phyloP scores from a whole-genome alignment of 2,113 vertebrate species.

The Danionella cerebrum region DNA sequence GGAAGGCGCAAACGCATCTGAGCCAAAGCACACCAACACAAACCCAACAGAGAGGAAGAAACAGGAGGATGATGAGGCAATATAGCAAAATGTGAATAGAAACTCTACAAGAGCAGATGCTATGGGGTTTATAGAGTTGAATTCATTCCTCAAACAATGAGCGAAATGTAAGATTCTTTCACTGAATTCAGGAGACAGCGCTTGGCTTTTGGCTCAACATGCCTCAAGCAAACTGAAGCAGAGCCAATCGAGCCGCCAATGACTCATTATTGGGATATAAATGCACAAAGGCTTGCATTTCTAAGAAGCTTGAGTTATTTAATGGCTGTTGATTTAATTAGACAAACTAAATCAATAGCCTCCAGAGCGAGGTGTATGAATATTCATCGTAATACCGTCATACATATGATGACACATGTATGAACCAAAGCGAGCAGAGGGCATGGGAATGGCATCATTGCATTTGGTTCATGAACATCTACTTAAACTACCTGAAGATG shows the following conservation, averaged over 20 bases:
- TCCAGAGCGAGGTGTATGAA: neutral
- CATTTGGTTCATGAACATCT: too few species aligned
- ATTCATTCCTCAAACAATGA: constrained; percentile 42
- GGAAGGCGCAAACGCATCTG: constrained; percentile 98
- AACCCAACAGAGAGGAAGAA: constrained; percentile 52
- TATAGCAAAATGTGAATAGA: constrained; percentile 48
- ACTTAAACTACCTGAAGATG: too few species aligned
- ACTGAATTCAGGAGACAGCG: neutral
- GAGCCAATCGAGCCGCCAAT: neutral
- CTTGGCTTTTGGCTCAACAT: constrained; percentile 4
- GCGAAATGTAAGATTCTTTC: constrained; percentile 38
- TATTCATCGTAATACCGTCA: too few species aligned
- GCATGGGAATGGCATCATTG: too few species aligned
- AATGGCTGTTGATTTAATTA: neutral
- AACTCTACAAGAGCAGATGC: constrained; percentile 47
- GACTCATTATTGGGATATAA: neutral
- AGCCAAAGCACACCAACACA: constrained; percentile 47
- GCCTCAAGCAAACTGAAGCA: neutral
- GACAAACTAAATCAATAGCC: neutral
- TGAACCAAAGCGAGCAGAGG: too few species aligned
- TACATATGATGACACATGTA: too few species aligned
- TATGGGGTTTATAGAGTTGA: constrained; percentile 55
- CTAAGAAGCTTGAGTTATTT: neutral
- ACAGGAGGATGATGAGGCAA: constrained; percentile 35
- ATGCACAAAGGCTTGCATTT: too few species aligned